These are phyloP conservation scores for Lota lota DNA, from an alignment of 2,113 vertebrate genomes.

Conservation along the genomic window DNA sequence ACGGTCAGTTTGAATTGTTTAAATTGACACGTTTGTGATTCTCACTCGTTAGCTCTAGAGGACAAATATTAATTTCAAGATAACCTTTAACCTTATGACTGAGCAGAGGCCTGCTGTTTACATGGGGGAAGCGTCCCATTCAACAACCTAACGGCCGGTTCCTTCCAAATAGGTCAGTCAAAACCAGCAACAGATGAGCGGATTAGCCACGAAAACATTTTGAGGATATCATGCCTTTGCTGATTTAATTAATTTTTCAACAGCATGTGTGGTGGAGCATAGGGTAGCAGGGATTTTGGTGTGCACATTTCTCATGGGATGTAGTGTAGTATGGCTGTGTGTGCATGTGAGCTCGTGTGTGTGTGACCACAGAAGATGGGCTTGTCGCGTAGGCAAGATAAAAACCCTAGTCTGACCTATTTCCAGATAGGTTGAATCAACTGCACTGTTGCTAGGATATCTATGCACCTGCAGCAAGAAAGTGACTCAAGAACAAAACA, in stretches of 20 bases:
- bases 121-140: conserved; percentile 29
- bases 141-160: conserved; percentile 46
- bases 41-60: too few relatives aligned
- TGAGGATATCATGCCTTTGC: conserved; percentile 32
- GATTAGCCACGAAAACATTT: conserved; percentile 37
- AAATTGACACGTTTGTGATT: too few relatives aligned
- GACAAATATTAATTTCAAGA: too few relatives aligned
- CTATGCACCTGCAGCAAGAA: not conserved
- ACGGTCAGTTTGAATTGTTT: too few relatives aligned
- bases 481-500: too few relatives aligned
- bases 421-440: conserved; percentile 39
- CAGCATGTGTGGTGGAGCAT: conserved; percentile 29
- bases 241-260: conserved; percentile 20
- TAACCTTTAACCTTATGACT: too few relatives aligned
- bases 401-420: conserved; percentile 52
- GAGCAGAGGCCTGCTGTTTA: conserved; percentile 28
- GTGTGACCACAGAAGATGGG: conserved; percentile 1
- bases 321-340: not conserved
- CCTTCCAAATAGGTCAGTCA: conserved; percentile 63
- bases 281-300: not conserved
- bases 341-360: conserved; percentile 13
- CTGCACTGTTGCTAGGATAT: conserved; percentile 42
- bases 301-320: not conserved
- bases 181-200: conserved; percentile 38
- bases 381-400: conserved; percentile 6